Percentiles rank a stretch among this genome's conserved stretches.
These are phyloP conservation scores for Leucophenga varia DNA, from an alignment of 1,140 invertebrate species.

Conservation along the genomic window DNA sequence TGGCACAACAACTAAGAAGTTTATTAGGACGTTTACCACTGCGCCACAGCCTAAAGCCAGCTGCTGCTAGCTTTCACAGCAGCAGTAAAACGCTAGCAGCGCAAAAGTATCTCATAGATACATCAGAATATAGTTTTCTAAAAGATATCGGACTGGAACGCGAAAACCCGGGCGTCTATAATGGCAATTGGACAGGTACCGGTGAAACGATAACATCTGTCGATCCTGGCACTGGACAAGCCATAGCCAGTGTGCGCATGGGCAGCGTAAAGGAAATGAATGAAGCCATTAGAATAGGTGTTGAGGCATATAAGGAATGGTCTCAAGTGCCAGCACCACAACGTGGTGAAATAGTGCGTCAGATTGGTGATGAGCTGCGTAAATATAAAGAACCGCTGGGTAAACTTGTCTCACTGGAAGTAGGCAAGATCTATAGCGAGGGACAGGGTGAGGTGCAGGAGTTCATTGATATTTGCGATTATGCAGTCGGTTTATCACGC, in stretches of 20 bases:
- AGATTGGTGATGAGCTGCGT: conserved; percentile 91
- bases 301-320: conserved; percentile 81
- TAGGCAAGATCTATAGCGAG: conserved; percentile 91
- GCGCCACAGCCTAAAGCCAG: neutral
- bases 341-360: conserved; percentile 92
- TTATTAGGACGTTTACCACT: too few relatives aligned
- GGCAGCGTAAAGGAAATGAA: conserved; percentile 78
- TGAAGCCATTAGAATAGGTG: conserved; percentile 68
- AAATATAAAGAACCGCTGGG: conserved; percentile 83
- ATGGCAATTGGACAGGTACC: conserved; percentile 84
- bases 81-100: conserved; percentile 6
- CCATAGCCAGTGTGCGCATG: conserved; percentile 84
- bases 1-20: too few relatives aligned
- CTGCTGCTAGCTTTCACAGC: conserved; percentile 8
- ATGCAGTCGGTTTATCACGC: conserved; percentile 93
- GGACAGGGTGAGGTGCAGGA: conserved; percentile 95
- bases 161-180: conserved; percentile 83
- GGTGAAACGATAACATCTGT: conserved; percentile 76
- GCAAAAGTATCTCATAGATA: conserved; percentile 68
- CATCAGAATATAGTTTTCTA: conserved; percentile 85
- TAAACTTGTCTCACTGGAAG: conserved; percentile 88
- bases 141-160: conserved; percentile 82
- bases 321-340: conserved; percentile 82
- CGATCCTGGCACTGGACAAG: conserved; percentile 80
- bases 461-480: conserved; percentile 98